phyloP scores from a whole-genome alignment of 2,113 vertebrate genomes.

The Narcine bancroftii region DNA sequence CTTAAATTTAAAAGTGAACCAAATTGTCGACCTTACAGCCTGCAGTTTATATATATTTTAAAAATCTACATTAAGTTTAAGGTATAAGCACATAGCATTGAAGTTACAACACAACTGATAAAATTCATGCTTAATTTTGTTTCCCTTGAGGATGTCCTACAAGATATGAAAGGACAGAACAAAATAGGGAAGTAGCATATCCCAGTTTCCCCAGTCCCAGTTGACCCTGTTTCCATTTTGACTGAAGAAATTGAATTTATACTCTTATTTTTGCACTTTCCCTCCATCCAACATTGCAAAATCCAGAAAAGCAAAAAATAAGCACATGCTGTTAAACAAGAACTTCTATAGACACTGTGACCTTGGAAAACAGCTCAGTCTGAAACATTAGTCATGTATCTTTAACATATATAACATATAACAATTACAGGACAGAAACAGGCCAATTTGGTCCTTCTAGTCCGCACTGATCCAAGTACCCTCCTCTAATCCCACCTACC shows the following conservation, averaged over 20 bases:
- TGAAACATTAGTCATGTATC: no score
- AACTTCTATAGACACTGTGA: no score
- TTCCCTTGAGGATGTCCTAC: neutral
- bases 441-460: no score
- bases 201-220: neutral
- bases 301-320: neutral
- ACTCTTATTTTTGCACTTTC: neutral
- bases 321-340: no score
- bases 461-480: no score
- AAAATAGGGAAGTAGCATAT: neutral
- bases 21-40: constrained; percentile 5
- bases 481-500: no score
- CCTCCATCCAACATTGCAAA: neutral
- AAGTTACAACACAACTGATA: no score
- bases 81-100: neutral
- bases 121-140: neutral
- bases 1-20: neutral
- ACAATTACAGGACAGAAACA: no score
- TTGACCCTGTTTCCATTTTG: neutral
- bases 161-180: neutral
- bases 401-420: no score
- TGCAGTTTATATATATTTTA: neutral
- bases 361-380: no score
- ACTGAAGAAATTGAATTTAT: neutral
- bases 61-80: neutral